Evolutionary conservation across 2,888 invertebrate genomes (phyloP), one percentile per base, ranked within the genome.

Genomic region (Lasius platythorax): DNA sequence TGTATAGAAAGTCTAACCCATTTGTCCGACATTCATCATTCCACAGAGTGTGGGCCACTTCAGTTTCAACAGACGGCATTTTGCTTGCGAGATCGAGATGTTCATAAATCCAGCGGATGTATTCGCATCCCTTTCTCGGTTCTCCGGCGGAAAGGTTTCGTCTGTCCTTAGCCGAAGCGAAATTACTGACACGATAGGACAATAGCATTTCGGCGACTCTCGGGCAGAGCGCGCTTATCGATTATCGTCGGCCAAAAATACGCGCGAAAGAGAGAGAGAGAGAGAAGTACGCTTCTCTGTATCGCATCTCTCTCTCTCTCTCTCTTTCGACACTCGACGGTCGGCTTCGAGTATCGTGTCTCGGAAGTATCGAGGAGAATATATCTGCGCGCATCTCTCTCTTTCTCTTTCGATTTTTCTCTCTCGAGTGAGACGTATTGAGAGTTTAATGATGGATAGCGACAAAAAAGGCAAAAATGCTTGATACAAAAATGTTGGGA

Each of bases 171-270:
- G 37, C 8, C 74, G 33, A 30, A n/a, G 56, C 66, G 18, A 61
- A 5, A 81, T 37, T 28, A 46, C n/a, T 9, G 43, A 3, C 61
- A 8, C 30, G 9, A 50, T 11, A 6, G 50, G 85, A 76, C 88
- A 83, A 88, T 82, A 78, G 53, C 61, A 86, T 61, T 61, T 68
- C 73, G 46, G 73, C 72, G 37, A 33, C 37, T 11, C 56, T 70
- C 66, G 40, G 28, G 74, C 58, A 46, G 74, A 28, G 68, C 68
- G 61, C 74, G 82, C 79, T 83, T 88, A 88, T 88, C 88, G 88
- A 88, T 88, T 88, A 87, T 88, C 66, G 78, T 68, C 74, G 74
- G 79, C 85, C 83, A 87, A 87, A 88, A 88, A 88, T 85, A 87
- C 85, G 84, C 88, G 83, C 83, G 70, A 88, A 88, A 23, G 23